A percentile compares a stretch with the other conserved stretches of the same genome.
Conservation (phyloP, 2,113 vertebrate species). For the Microcebus jonahi region DNA sequence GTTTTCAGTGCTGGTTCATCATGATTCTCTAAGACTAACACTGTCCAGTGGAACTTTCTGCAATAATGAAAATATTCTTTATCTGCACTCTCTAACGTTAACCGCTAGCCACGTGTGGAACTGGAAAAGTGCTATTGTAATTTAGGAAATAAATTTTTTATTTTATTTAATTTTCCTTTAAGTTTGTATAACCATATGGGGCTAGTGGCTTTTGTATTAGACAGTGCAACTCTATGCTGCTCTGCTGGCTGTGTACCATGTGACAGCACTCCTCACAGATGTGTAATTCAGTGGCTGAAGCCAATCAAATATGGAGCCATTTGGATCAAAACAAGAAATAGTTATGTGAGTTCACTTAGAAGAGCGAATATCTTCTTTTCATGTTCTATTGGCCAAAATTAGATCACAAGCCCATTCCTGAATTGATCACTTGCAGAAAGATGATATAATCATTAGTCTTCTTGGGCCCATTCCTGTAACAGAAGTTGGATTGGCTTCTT, state of each 20-base stretch:
- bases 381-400: background rate
- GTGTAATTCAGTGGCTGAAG: background rate
- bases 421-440: background rate
- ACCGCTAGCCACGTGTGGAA: background rate
- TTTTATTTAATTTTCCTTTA: slow-evolving; percentile 22
- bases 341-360: background rate
- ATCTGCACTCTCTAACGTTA: background rate
- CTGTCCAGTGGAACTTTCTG: background rate
- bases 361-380: background rate
- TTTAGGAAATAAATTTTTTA: background rate
- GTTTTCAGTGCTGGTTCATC: background rate
- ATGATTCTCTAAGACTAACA: background rate
- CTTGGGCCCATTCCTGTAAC: background rate
- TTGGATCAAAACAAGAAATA: background rate
- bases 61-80: background rate
- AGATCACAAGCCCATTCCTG: background rate
- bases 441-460: background rate
- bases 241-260: rapidly evolving
- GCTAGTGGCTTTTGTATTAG: background rate
- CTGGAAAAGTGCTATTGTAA: background rate
- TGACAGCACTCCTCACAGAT: background rate
- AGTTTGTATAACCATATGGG: background rate
- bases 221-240: background rate
- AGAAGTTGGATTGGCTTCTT: background rate
- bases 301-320: background rate